Evolutionary conservation across 2,888 invertebrate genomes (phyloP).

Genomic region (Ochropleura leucogaster): DNA sequence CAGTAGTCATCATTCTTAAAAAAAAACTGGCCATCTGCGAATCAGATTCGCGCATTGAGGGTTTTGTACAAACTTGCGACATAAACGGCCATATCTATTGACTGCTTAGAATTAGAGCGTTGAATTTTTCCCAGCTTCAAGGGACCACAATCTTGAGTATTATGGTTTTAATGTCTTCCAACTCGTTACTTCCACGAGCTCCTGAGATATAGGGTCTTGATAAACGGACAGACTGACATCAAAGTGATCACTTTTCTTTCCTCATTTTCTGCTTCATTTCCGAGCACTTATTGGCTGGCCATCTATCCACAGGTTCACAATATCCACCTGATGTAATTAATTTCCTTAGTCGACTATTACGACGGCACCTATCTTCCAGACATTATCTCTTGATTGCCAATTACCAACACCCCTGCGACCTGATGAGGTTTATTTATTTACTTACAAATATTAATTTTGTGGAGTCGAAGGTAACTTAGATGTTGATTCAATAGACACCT

Average conservation of each 20-base stretch:
- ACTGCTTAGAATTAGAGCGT: too few species aligned
- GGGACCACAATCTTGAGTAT: too few species aligned
- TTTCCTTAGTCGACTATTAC: conserved; percentile 40
- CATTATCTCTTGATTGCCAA: conserved; percentile 59
- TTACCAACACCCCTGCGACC: conserved; percentile 31
- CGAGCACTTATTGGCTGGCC: conserved; percentile 19
- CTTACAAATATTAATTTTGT: conserved; percentile 37
- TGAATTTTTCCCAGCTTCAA: too few species aligned
- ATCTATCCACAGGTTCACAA: conserved; percentile 15
- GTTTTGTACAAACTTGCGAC: too few species aligned
- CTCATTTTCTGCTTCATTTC: conserved; percentile 1
- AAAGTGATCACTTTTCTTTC: neutral
- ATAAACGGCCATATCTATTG: too few species aligned
- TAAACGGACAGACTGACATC: too few species aligned
- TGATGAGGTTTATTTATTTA: conserved; percentile 45
- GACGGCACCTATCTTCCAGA: conserved; percentile 20
- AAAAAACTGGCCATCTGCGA: neutral
- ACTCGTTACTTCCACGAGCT: too few species aligned
- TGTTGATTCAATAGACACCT: conserved; percentile 1
- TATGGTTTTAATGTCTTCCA: too few species aligned
- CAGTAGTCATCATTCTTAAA: neutral
- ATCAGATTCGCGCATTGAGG: too few species aligned
- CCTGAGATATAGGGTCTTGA: too few species aligned
- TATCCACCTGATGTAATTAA: conserved; percentile 45
- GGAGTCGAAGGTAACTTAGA: neutral